Evolutionary conservation across 2,888 invertebrate genomes (phyloP).

Genomic region (Plagodis pulveraria): DNA sequence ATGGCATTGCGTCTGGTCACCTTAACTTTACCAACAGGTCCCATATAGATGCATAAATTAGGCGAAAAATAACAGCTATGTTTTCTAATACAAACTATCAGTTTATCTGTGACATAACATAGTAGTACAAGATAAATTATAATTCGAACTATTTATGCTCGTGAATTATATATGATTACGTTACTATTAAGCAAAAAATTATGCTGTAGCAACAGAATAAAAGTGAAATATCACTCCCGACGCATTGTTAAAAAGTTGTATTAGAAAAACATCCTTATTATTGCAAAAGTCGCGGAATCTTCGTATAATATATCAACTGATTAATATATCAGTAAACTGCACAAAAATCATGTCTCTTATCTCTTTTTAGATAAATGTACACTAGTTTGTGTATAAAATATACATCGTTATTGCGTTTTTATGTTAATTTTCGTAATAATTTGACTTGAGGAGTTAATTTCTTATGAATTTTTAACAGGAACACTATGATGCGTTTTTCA

Average conservation of each 20-base stretch:
- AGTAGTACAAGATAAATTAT: too few relatives aligned
- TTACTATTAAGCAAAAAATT: too few relatives aligned
- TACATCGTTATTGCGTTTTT: slow-evolving; percentile 41
- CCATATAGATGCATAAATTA: too few relatives aligned
- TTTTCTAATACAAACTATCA: too few relatives aligned
- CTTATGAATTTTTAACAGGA: slow-evolving; percentile 17
- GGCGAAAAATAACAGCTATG: too few relatives aligned
- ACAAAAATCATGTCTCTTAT: slow-evolving; percentile 32
- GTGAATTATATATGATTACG: too few relatives aligned
- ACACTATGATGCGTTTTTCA: background rate
- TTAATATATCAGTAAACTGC: slow-evolving; percentile 29
- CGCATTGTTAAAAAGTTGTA: slow-evolving; percentile 1
- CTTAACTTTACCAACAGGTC: too few relatives aligned
- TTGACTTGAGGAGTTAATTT: slow-evolving; percentile 30
- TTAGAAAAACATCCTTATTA: background rate
- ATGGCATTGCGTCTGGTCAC: too few relatives aligned
- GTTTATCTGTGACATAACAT: too few relatives aligned
- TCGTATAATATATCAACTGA: background rate
- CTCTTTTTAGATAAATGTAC: slow-evolving; percentile 65
- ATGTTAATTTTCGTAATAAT: slow-evolving; percentile 31
- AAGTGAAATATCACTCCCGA: too few relatives aligned
- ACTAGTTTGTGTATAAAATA: slow-evolving; percentile 69
- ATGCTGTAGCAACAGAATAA: too few relatives aligned
- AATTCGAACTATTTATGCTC: too few relatives aligned
- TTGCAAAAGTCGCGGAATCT: background rate